Evolutionary conservation across 2,888 invertebrate species (phyloP).

Genomic region (Chloroclysta siterata): DNA sequence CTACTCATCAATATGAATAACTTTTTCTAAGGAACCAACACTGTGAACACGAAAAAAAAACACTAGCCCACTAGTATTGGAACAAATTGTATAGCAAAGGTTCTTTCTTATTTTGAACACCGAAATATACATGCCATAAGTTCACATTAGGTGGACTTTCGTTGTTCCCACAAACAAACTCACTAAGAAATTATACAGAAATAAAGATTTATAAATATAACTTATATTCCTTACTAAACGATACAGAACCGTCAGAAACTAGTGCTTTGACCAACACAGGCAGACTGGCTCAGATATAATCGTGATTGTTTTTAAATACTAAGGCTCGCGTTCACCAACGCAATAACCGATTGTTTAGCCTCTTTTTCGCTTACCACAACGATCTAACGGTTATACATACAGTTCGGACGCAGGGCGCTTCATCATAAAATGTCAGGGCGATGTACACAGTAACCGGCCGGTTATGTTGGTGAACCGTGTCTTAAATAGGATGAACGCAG

Average conservation of each 20-base stretch:
- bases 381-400: not conserved
- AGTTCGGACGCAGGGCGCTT: not conserved
- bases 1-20: too few species aligned
- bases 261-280: not conserved
- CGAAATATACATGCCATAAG: too few species aligned
- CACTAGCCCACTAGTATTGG: too few species aligned
- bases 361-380: too few species aligned
- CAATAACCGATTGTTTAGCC: not conserved
- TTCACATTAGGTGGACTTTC: too few species aligned
- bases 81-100: too few species aligned
- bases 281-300: conserved; percentile 2
- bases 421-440: not conserved
- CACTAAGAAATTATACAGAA: not conserved
- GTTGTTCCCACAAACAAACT: not conserved
- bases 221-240: not conserved
- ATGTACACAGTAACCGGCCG: not conserved
- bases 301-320: conserved; percentile 12
- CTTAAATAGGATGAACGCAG: conserved; percentile 33
- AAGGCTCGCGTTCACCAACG: not conserved
- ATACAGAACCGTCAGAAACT: not conserved
- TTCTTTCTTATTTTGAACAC: too few species aligned
- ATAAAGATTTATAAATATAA: not conserved
- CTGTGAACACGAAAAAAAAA: too few species aligned
- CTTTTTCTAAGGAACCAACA: too few species aligned
- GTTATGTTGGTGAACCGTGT: not conserved